phyloP scores from a whole-genome alignment of 2,113 vertebrate genomes.

The Psammodynastes pulverulentus region DNA sequence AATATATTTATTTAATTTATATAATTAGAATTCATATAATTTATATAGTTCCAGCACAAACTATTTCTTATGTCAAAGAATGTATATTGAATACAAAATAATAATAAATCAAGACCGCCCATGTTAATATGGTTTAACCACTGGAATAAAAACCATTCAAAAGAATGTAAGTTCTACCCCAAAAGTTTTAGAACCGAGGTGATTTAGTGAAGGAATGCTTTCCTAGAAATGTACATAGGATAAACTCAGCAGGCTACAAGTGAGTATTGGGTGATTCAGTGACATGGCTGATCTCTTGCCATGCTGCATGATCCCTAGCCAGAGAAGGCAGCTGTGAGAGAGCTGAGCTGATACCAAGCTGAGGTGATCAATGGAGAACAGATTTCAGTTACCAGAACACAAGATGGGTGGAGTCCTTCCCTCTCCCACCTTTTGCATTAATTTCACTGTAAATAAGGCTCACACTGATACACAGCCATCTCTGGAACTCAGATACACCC shows the following conservation, averaged over 20 bases:
- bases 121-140: neutral
- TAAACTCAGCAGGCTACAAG: neutral
- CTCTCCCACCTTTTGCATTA: neutral
- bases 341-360: neutral
- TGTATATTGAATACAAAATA: neutral
- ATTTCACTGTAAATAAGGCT: neutral
- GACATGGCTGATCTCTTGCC: neutral
- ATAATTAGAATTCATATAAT: neutral
- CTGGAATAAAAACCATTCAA: neutral
- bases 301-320: neutral
- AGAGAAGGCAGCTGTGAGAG: neutral
- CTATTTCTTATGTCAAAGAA: neutral
- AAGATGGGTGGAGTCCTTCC: neutral
- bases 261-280: neutral
- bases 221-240: neutral
- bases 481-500: neutral
- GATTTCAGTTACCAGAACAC: neutral
- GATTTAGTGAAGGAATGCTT: neutral
- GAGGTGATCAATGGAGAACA: neutral
- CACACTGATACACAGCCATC: neutral
- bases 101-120: neutral
- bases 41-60: neutral
- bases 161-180: neutral
- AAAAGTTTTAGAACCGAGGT: neutral
- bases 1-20: neutral